phyloP scores from a whole-genome alignment of 1,140 invertebrate species.

The Aphelenchoides fujianensis region DNA sequence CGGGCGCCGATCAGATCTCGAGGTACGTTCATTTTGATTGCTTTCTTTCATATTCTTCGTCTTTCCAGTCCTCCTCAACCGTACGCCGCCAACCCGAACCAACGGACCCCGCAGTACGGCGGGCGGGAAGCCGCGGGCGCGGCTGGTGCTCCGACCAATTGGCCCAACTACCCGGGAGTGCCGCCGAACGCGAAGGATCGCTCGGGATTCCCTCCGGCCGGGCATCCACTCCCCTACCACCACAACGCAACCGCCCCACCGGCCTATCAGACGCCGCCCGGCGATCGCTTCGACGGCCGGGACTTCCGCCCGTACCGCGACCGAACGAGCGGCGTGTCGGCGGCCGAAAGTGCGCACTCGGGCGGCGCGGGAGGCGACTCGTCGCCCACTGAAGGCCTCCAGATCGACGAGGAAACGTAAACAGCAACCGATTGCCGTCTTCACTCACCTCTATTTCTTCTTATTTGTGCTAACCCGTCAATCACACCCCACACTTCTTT shows the following conservation, averaged over 20 bases:
- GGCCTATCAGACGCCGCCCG: background rate
- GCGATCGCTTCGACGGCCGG: background rate
- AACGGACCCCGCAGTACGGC: background rate
- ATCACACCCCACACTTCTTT: too few species aligned
- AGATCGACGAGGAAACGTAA: constrained; percentile 9
- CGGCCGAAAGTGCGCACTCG: background rate
- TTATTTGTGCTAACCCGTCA: too few species aligned
- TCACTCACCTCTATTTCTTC: too few species aligned
- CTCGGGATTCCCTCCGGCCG: too few species aligned
- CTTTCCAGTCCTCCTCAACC: background rate
- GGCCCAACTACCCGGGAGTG: background rate
- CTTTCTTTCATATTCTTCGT: too few species aligned
- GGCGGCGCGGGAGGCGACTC: background rate
- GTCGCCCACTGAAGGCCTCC: background rate
- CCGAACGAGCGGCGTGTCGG: background rate
- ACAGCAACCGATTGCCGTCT: too few species aligned
- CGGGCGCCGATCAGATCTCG: too few species aligned
- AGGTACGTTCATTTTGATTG: too few species aligned
- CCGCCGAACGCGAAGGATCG: background rate
- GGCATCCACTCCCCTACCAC: background rate
- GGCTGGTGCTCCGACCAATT: background rate
- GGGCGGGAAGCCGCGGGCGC: background rate
- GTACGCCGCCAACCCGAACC: background rate
- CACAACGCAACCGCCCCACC: background rate
- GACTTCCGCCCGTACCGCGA: constrained; percentile 1